Evolutionary conservation across 2,888 invertebrate species (phyloP), one percentile per base, ranked within the genome.

Genomic region (Drosophila setosimentum): DNA sequence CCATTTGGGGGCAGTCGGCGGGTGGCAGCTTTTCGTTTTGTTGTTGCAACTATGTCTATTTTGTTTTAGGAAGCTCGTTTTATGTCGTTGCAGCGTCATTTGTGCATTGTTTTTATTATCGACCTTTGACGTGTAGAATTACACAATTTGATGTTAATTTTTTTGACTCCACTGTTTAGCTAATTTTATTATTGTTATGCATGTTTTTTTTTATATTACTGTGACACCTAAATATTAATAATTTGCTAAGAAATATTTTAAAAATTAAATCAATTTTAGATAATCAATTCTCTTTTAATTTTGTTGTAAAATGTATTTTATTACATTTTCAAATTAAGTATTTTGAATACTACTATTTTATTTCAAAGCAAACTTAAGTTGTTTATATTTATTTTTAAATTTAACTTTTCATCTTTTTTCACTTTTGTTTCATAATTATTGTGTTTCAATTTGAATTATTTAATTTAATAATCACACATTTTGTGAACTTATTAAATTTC

Each of bases 21-120:
- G 61, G 67, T 54, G 63, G 68, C 76, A 68, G 69, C 60, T 40
- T 29, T 18, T 69, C 49, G 55, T 51, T 49, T 61, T 61, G 21
- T 60, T 66, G 50, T 65, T 70, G 57, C 53, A 49, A 51, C n/a
- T 62, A 33, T 68, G 79, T 73, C 62, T 65, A 62, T 32, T 76
- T 72, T 68, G 73, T 68, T 76, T 69, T 24, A 62, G 78, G 71
- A 71, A 77, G 72, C 81, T 81, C 57, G 79, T 73, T 87, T 73
- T 76, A 73, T 65, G 65, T 69, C 75, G 81, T 84, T 87, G 87
- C 82, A 88, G 68, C 89, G 76, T 89, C 89, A 87, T 90, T 90
- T 84, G 90, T 89, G 89, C 89, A 89, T 90, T 80, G 79, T 87
- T 90, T 90, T 64, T 60, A 21, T 45, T 73, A 73, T 72, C 59